Evolutionary conservation across 2,113 vertebrate species (phyloP).

Genomic region (Labeo rohita): DNA sequence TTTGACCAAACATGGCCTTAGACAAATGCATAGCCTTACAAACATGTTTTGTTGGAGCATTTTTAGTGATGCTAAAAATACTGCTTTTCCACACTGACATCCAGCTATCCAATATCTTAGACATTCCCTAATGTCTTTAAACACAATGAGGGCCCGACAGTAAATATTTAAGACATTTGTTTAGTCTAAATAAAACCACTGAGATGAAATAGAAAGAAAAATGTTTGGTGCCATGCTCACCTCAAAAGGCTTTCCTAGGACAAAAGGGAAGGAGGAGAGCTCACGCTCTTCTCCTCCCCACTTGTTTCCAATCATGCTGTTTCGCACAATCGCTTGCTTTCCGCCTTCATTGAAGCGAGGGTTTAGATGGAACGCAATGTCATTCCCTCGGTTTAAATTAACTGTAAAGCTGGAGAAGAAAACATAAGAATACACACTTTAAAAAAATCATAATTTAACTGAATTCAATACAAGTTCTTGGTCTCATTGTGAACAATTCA

Average conservation of each 20-base stretch:
- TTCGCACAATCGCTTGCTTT: slow-evolving; percentile 55
- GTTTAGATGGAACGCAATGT: slow-evolving; percentile 64
- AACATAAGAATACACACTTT: background rate
- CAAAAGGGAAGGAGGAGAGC: slow-evolving; percentile 54
- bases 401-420: slow-evolving; percentile 49
- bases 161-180: background rate
- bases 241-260: slow-evolving; percentile 60
- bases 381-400: slow-evolving; percentile 50
- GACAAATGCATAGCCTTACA: background rate
- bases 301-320: slow-evolving; percentile 39
- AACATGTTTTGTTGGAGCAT: background rate
- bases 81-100: background rate
- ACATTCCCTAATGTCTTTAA: slow-evolving; percentile 3
- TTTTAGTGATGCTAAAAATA: background rate
- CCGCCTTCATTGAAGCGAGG: slow-evolving; percentile 56
- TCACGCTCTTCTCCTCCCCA: slow-evolving; percentile 63
- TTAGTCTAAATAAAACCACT: background rate
- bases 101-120: background rate
- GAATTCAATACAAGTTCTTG: background rate
- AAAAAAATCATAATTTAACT: background rate
- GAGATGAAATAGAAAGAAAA: background rate
- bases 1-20: background rate
- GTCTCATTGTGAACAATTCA: background rate
- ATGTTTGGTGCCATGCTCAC: slow-evolving; percentile 43
- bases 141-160: background rate